These are phyloP conservation scores for Chrysocyon brachyurus DNA, from an alignment of 2,797 vertebrate species.

Conservation along the genomic window DNA sequence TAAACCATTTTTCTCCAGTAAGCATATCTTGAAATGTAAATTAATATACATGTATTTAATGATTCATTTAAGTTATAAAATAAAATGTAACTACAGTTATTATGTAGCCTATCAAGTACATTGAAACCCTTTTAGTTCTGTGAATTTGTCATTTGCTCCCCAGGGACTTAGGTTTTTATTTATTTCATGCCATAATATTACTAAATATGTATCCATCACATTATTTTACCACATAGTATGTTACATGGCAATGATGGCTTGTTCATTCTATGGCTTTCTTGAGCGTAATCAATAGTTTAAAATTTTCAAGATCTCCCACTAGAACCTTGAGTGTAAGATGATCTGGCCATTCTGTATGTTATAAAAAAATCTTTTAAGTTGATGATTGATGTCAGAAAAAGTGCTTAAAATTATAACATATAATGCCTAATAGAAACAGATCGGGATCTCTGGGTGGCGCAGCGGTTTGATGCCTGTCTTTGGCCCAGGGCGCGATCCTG, in stretches of 20 bases:
- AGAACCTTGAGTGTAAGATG: background rate
- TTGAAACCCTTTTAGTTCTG: background rate
- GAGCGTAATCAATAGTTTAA: background rate
- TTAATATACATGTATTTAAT: slow-evolving; percentile 21
- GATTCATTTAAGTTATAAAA: slow-evolving; percentile 42
- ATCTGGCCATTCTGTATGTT: background rate
- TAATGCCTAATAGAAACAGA: background rate
- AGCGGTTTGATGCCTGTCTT: too few relatives aligned
- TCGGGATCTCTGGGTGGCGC: too few relatives aligned
- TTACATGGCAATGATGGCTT: background rate
- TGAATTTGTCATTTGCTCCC: background rate
- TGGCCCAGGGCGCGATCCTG: too few relatives aligned
- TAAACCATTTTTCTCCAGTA: slow-evolving; percentile 13
- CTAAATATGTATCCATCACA: background rate
- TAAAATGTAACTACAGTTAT: background rate
- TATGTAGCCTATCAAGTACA: background rate
- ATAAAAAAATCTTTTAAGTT: background rate
- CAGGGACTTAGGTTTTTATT: background rate
- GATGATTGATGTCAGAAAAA: background rate
- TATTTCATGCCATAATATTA: background rate
- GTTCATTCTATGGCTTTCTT: background rate
- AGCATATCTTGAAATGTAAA: slow-evolving; percentile 26
- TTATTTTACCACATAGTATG: background rate
- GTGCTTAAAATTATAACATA: background rate
- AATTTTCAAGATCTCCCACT: background rate